Evolutionary conservation across 1,140 invertebrate genomes (phyloP).

Genomic region (Zaprionus vittiger): DNA sequence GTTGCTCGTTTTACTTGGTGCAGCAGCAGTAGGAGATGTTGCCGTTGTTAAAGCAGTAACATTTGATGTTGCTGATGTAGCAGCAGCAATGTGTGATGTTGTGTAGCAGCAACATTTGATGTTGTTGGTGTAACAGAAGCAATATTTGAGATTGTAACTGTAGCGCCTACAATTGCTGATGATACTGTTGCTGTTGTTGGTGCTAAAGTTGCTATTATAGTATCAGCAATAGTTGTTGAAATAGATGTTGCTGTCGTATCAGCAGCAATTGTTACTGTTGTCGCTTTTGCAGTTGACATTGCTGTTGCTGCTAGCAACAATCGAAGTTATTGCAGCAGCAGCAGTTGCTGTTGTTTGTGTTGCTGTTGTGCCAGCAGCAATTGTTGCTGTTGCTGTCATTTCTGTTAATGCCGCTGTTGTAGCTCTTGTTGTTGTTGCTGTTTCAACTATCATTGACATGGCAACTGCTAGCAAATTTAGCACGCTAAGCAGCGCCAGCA

Average conservation of each 20-base stretch:
- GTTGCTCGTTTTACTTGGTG: too few relatives aligned
- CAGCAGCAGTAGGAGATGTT: neutral
- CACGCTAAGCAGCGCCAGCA: slow-evolving; percentile 52
- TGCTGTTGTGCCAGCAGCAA: too few relatives aligned
- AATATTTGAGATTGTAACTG: neutral
- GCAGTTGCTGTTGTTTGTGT: neutral
- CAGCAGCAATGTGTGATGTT: too few relatives aligned
- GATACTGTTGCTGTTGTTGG: neutral
- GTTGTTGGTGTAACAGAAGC: neutral
- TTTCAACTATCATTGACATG: slow-evolving; percentile 67
- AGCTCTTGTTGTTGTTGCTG: slow-evolving; percentile 26
- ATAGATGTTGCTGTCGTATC: neutral
- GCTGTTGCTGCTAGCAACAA: neutral
- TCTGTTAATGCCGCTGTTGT: neutral
- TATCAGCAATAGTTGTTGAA: neutral
- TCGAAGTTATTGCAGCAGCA: neutral
- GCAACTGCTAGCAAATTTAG: slow-evolving; percentile 75
- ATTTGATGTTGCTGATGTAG: neutral
- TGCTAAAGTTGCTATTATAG: neutral
- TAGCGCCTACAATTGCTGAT: neutral
- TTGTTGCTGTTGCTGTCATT: neutral
- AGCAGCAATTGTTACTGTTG: neutral
- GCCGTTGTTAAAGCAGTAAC: too few relatives aligned
- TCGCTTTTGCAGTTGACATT: neutral
- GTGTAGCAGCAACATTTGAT: too few relatives aligned